Base-by-base conservation (phyloP, 2,888 invertebrate species). In the Amiota mariae region DNA sequence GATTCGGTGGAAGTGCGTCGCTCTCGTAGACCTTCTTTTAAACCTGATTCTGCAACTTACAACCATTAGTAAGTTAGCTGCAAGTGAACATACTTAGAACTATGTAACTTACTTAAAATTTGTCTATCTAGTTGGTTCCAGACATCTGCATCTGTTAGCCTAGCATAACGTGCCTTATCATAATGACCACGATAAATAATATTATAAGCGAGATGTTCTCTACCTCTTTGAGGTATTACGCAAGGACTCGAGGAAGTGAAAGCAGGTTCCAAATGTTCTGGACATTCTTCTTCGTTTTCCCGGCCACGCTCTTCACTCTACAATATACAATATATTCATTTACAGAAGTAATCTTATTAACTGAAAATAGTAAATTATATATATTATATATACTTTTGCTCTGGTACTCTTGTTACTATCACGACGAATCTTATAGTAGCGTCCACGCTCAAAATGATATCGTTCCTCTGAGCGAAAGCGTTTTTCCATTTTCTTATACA, bases 381-480 rank as follows among this genome's bases (percentile, higher is more conserved):
- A 10, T 8, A 2, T 54, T 24, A 8, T 57, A 78, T 81, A n/a
- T 86, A 94, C 94, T 92, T 96, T 96, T 9, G 96, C 96, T 80
- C 96, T 91, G 48, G 94, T 94, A 71, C 89, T 90, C 80, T 96
- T 91, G 48, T 94, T 94, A 71, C 89, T 90, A 82, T 96, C 95
- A 76, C 94, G 93, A 74, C 94, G 91, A 78, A 92, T 92, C 63
- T 93, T 91, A 82, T 93, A 93, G 85, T 94, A 94, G 73, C 93
- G 91, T 1, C 89, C 88, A 59, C 92, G 89, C 71, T 93, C 93
- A 0, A 91, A 91, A 79, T 91, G 91, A 76, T 91, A 89, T 73
- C 95, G 92, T 81, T 95, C 95, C 88, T 95, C 95, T 10, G 95
- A 95, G n/a, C 95, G 92, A 89, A 93, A 95, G 80, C 95, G 91